Evolutionary conservation across 2,888 invertebrate genomes (phyloP), one percentile per base, ranked within the genome.

Genomic region (Diadromus collaris): DNA sequence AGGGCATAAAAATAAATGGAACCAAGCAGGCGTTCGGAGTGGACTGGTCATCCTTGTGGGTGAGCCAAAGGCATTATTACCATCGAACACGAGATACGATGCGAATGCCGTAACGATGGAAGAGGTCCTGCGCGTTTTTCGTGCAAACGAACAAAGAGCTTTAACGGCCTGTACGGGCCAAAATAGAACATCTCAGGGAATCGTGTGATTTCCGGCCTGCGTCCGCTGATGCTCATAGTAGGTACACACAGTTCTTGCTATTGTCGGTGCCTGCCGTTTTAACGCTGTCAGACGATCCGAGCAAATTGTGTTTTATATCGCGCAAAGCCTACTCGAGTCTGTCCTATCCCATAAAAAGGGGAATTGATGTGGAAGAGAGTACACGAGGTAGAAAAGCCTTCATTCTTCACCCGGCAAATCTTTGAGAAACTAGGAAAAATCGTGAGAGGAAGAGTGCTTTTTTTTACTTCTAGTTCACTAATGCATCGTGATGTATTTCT

Each of bases 1-100:
- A 44, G 56, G 38, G 16, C 68, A 56, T 68, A 68, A 68, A 68
- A 60, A 56, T 29, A 56, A 56, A 56, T 41, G 54, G 54, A 44
- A 56, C 3, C 1, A 38, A 19, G 24, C 56, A 16, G 29, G 27
- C n/a, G 56, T 56, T 56, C 56, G 56, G 27, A 16, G 21, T n/a
- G 67, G 27, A 34, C 24, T 32, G n/a, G 67, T 51, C 38, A n/a
- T 24, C 38, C 29, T 67, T 21, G 38, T n/a, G 32, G 24, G 41
- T 29, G 38, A 44, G 41, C 54, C 56, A 6, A 34, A 21, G 9
- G 34, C 21, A 21, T 60, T 60, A 60, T 34, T 10, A 60, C 21
- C 9, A 34, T n/a, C n/a, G 56, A 29, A 56, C 34, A 34, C 60
- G 60, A 19, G 60, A 60, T 60, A 32, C 34, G 60, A 34, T 56